Conservation (phyloP, 2,888 invertebrate species). For the Plagodis dolabraria region DNA sequence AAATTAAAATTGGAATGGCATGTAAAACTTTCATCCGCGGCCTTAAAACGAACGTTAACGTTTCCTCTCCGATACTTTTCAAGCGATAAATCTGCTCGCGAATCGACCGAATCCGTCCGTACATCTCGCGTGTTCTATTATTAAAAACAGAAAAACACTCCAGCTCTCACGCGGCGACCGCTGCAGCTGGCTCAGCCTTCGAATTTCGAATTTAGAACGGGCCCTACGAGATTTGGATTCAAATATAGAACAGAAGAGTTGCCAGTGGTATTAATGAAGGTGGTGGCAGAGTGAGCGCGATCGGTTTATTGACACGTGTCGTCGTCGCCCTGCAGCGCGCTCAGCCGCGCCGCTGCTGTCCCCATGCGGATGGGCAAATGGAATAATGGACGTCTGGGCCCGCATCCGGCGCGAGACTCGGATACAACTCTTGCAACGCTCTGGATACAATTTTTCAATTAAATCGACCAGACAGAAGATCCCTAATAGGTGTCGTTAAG, state of each 20-base stretch:
- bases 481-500: slow-evolving; percentile 85
- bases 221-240: slow-evolving; percentile 66
- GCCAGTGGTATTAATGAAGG: slow-evolving; percentile 64
- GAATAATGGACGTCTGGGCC: slow-evolving; percentile 84
- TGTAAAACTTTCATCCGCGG: slow-evolving; percentile 76
- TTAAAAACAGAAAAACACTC: slow-evolving; percentile 71
- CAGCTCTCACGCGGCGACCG: slow-evolving; percentile 49
- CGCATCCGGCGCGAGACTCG: slow-evolving; percentile 82
- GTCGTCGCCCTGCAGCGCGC: slow-evolving; percentile 8
- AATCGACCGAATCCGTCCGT: slow-evolving; percentile 69
- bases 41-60: slow-evolving; percentile 76
- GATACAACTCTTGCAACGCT: slow-evolving; percentile 82
- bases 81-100: slow-evolving; percentile 77
- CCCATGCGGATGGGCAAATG: slow-evolving; percentile 84
- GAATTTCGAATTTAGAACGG: slow-evolving; percentile 59
- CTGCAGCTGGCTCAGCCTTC: slow-evolving; percentile 45
- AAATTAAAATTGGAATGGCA: slow-evolving; percentile 73
- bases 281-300: slow-evolving; percentile 51
- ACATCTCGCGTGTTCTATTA: slow-evolving; percentile 66
- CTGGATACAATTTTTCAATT: slow-evolving; percentile 85
- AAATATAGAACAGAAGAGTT: slow-evolving; percentile 64
- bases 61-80: slow-evolving; percentile 64
- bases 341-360: slow-evolving; percentile 47
- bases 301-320: slow-evolving; percentile 78
- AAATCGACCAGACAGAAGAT: slow-evolving; percentile 83